Evolutionary conservation across 2,888 invertebrate species (phyloP).

Genomic region (Chorisops tibialis): DNA sequence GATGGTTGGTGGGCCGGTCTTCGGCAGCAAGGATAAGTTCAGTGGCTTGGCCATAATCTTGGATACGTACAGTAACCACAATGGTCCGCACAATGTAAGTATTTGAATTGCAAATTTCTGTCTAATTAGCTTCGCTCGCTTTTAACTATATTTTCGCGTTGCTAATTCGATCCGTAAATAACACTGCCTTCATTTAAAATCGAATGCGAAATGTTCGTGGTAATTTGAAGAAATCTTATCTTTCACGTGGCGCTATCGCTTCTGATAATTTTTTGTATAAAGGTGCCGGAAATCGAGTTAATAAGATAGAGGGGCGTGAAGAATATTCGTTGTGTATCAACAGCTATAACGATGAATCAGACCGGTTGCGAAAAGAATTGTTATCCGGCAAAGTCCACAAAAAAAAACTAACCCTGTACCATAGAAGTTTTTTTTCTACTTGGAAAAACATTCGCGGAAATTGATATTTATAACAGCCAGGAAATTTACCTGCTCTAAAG

Average conservation of each 20-base stretch:
- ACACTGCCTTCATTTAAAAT: not conserved
- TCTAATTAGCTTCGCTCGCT: not conserved
- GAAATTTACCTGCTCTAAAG: too few relatives aligned
- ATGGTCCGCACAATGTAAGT: conserved; percentile 95
- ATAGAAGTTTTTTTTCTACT: too few relatives aligned
- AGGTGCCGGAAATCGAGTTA: not conserved
- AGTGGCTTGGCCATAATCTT: conserved; percentile 86
- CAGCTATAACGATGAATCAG: too few relatives aligned
- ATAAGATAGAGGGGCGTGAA: too few relatives aligned
- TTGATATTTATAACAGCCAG: too few relatives aligned
- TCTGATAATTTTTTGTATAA: not conserved
- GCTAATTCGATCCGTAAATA: not conserved
- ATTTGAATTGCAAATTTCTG: not conserved
- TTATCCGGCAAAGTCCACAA: too few relatives aligned
- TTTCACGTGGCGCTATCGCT: not conserved
- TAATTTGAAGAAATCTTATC: not conserved
- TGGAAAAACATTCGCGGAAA: too few relatives aligned
- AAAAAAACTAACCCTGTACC: too few relatives aligned
- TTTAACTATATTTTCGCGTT: not conserved
- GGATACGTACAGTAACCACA: conserved; percentile 99
- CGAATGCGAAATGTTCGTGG: too few relatives aligned
- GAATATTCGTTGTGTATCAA: too few relatives aligned
- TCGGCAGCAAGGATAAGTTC: conserved; percentile 92
- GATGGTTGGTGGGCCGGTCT: conserved; percentile 81
- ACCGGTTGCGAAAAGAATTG: too few relatives aligned